These are phyloP conservation scores for Anser brachyrhynchus DNA, from an alignment of 2,113 vertebrate species.

Conservation along the genomic window DNA sequence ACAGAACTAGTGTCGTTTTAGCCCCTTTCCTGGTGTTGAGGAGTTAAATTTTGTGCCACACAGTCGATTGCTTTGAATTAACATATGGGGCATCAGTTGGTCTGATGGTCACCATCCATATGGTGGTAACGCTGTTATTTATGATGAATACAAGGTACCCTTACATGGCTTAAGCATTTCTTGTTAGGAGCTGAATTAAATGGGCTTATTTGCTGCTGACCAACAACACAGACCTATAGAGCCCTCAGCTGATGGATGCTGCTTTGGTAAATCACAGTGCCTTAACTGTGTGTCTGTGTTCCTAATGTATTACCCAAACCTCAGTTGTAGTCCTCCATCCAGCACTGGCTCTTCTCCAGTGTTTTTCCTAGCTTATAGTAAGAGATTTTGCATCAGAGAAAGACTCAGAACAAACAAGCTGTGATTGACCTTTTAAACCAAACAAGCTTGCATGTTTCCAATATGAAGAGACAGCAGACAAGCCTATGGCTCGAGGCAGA, in stretches of 20 bases:
- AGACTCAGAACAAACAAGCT: constrained; percentile 56
- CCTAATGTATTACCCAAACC: background rate
- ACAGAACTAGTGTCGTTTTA: background rate
- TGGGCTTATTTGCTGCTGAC: background rate
- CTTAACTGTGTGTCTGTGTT: background rate
- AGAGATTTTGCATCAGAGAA: constrained; percentile 45
- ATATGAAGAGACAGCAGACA: constrained; percentile 67
- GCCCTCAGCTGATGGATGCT: background rate
- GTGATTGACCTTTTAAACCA: constrained; percentile 76
- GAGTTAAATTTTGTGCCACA: background rate
- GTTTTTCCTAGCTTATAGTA: constrained; percentile 31
- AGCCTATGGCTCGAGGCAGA: constrained; percentile 65
- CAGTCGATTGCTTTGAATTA: background rate
- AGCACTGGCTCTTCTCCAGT: background rate
- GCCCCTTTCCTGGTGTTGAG: background rate
- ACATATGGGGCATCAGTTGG: background rate
- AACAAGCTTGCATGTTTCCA: constrained; percentile 61
- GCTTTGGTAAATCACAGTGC: background rate
- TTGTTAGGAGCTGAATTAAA: background rate
- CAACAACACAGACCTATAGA: background rate
- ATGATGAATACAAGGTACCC: background rate
- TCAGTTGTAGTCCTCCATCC: background rate
- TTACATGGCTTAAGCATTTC: background rate
- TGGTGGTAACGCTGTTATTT: background rate
- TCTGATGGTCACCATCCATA: background rate